Evolutionary conservation across 2,888 invertebrate genomes (phyloP).

Genomic region (Melieria picta): DNA sequence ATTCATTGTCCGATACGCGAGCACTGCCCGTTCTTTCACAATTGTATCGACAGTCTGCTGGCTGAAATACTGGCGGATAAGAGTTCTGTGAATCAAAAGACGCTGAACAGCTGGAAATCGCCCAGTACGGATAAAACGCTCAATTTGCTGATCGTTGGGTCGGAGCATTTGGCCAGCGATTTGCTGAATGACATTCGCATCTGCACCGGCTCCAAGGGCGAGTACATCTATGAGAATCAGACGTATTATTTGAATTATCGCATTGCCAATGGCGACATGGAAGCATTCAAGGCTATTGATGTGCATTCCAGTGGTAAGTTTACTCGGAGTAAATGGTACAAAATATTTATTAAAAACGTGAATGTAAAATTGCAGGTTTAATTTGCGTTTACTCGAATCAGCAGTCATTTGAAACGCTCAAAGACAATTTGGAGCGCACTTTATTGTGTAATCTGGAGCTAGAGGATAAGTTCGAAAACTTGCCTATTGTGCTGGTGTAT

Average conservation of each 20-base stretch:
- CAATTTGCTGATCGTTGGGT: conserved; percentile 89
- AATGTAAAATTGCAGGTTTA: conserved; percentile 69
- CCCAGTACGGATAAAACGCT: conserved; percentile 66
- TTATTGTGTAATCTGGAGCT: conserved; percentile 88
- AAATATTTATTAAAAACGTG: neutral
- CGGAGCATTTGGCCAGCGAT: conserved; percentile 86
- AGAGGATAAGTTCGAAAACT: conserved; percentile 87
- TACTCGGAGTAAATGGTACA: too few species aligned
- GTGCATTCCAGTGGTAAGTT: conserved; percentile 87
- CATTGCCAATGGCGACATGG: conserved; percentile 88
- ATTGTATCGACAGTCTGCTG: conserved; percentile 82
- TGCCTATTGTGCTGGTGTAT: conserved; percentile 91
- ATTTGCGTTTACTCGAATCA: conserved; percentile 92
- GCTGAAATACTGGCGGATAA: conserved; percentile 68
- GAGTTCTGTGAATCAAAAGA: conserved; percentile 71
- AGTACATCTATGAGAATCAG: conserved; percentile 82
- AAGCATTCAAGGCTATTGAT: conserved; percentile 84
- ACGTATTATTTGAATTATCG: conserved; percentile 86
- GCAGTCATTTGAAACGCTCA: conserved; percentile 90
- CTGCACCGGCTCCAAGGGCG: conserved; percentile 85
- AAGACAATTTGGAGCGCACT: conserved; percentile 91
- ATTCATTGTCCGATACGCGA: conserved; percentile 94
- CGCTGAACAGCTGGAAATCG: conserved; percentile 53
- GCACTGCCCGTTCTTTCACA: conserved; percentile 90
- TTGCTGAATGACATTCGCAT: conserved; percentile 86